Conservation (phyloP, 2,797 vertebrate genomes). For the Siniperca undulata region DNA sequence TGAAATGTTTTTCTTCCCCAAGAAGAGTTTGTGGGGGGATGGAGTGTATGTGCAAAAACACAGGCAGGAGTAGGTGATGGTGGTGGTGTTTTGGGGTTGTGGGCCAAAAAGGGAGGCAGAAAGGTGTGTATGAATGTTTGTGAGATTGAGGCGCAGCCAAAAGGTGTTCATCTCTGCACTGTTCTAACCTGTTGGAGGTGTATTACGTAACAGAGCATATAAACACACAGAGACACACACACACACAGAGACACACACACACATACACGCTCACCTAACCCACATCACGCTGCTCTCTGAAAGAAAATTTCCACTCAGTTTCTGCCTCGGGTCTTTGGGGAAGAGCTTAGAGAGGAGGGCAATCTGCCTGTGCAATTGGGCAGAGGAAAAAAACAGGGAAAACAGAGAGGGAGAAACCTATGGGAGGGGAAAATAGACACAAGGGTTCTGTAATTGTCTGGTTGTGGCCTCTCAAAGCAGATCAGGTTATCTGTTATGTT, state of each 20-base stretch:
- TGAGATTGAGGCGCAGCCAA: conserved; percentile 44
- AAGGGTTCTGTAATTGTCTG: conserved; percentile 34
- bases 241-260: conserved; percentile 13
- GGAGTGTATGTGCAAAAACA: conserved; percentile 5
- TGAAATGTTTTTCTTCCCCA: not conserved
- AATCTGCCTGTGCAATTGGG: conserved; percentile 42
- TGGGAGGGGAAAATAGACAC: not conserved
- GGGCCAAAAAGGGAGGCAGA: conserved; percentile 18
- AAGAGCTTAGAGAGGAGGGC: conserved; percentile 22
- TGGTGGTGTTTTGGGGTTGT: conserved; percentile 6
- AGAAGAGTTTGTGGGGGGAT: not conserved
- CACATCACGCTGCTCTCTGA: conserved; percentile 46
- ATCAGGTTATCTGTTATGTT: conserved; percentile 50
- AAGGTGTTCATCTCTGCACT: conserved; percentile 42
- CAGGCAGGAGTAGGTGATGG: conserved; percentile 14
- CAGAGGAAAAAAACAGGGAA: not conserved
- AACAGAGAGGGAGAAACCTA: conserved; percentile 5
- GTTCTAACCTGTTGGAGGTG: conserved; percentile 65
- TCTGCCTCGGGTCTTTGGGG: conserved; percentile 42
- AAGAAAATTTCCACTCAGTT: conserved; percentile 67
- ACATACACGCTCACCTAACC: conserved; percentile 38
- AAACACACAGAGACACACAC: conserved; percentile 8
- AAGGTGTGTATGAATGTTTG: conserved; percentile 15
- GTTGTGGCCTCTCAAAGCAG: conserved; percentile 34
- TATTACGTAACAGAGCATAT: conserved; percentile 50